Conservation (phyloP, 2,113 vertebrate species). For the Indicator indicator region DNA sequence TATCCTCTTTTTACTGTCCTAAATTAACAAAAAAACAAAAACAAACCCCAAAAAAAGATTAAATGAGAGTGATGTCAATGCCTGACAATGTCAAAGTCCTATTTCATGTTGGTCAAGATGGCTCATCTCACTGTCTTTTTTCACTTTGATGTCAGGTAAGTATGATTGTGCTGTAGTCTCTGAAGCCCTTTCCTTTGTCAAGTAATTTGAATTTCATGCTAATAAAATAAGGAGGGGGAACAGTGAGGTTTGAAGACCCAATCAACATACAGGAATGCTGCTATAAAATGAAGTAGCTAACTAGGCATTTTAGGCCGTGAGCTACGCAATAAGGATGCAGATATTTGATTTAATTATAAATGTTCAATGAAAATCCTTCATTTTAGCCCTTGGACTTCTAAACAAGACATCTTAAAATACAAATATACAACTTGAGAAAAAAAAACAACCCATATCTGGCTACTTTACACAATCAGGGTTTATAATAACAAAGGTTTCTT, state of each 20-base stretch:
- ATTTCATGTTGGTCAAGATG: slow-evolving; percentile 53
- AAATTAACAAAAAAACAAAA: background rate
- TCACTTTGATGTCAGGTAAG: slow-evolving; percentile 8
- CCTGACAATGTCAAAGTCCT: slow-evolving; percentile 31
- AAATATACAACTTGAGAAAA: background rate
- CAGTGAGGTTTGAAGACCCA: background rate
- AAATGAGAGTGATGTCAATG: background rate
- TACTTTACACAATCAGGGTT: slow-evolving; percentile 35
- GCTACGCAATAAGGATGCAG: background rate
- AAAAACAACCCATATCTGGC: background rate
- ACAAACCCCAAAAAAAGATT: background rate
- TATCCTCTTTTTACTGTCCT: slow-evolving; percentile 3
- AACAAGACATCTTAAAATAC: background rate
- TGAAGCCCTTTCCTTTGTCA: slow-evolving; percentile 17
- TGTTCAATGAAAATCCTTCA: background rate
- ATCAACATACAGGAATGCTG: background rate
- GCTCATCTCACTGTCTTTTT: slow-evolving; percentile 16
- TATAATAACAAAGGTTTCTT: slow-evolving; percentile 35
- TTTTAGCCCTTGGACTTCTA: slow-evolving; percentile 11
- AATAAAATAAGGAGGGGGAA: background rate
- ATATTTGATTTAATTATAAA: background rate
- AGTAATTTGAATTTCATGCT: slow-evolving; percentile 42
- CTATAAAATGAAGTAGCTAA: background rate
- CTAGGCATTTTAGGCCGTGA: background rate
- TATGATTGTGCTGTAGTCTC: background rate